Base-by-base conservation (phyloP, 2,888 invertebrate genomes). In the Phortica okadai region DNA sequence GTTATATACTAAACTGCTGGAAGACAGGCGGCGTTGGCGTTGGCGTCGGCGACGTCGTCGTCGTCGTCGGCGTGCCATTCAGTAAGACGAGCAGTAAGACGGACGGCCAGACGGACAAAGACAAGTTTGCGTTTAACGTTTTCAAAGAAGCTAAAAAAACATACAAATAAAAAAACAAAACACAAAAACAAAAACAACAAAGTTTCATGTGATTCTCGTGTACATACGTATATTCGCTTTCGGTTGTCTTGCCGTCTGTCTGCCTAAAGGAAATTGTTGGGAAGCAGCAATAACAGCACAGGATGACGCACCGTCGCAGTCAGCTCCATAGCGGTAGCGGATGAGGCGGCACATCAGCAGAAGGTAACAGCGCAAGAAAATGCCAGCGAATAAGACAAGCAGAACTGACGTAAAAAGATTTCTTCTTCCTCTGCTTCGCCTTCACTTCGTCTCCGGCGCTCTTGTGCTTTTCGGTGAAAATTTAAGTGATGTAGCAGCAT, bases 331-430 rank as follows among this genome's bases (percentile, higher is more conserved):
- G 44, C 66, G 69, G n/a, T 6, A 44, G 62, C 54, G 58, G 59
- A 11, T 67, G 70, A 10, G 44, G 45, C 41, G 42, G 66, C 33
- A 41, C 14, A 59, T 59, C 74, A 78, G 64, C 81, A 81, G 83
- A 86, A 84, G 84, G 84, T 86, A 87, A 86, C 87, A 88, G 89
- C 86, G 89, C 87, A 89, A 87, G 86, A 89, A 89, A 89, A 89
- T 89, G 90, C 89, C 89, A 90, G 86, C 87, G 89, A 88, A 84
- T 86, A 90, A 90, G 90, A 90, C 89, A 87, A 83, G 82, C 88
- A 87, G 84, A 88, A 86, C 87, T 88, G 87, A 87, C 83, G 84
- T 86, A 83, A 85, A 87, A 86, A 86, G 87, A 86, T 87, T 87
- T 87, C 80, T 74, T 14, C 66, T 74, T 83, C 58, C 62, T 70